These are phyloP conservation scores for Malacoctenus gilli DNA, from an alignment of 2,797 vertebrate genomes.

Conservation along the genomic window DNA sequence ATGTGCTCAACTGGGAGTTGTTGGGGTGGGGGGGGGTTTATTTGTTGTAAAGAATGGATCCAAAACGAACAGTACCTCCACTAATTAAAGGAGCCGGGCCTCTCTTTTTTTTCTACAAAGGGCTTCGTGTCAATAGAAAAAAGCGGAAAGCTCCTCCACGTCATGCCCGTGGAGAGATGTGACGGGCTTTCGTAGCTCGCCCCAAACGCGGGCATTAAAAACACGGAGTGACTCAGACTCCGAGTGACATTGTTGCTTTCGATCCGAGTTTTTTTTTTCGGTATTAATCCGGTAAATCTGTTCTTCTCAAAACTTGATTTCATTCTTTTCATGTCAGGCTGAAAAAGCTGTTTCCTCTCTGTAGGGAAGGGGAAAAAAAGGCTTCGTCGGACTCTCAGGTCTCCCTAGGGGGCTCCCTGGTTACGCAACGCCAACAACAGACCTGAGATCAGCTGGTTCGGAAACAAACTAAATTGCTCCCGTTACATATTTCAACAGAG, in stretches of 20 bases:
- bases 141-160: conserved; percentile 27
- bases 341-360: too few species aligned
- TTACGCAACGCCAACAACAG: too few species aligned
- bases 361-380: too few species aligned
- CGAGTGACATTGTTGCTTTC: conserved; percentile 17
- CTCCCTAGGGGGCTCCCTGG: too few species aligned
- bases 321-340: too few species aligned
- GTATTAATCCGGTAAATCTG: neutral
- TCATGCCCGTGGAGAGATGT: conserved; percentile 17
- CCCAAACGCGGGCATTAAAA: conserved; percentile 28
- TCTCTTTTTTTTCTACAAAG: conserved; percentile 20
- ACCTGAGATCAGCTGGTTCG: too few species aligned
- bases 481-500: too few species aligned
- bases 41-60: conserved; percentile 19
- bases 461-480: too few species aligned
- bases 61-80: conserved; percentile 9
- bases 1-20: too few species aligned
- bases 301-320: too few species aligned
- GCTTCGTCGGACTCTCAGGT: too few species aligned
- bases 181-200: conserved; percentile 26
- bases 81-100: conserved; percentile 41
- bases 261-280: neutral
- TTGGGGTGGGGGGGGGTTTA: too few species aligned
- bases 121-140: conserved; percentile 17
- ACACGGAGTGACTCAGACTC: conserved; percentile 16